Evolutionary conservation across 2,888 invertebrate species (phyloP).

Genomic region (Eucriotettix oculatus): DNA sequence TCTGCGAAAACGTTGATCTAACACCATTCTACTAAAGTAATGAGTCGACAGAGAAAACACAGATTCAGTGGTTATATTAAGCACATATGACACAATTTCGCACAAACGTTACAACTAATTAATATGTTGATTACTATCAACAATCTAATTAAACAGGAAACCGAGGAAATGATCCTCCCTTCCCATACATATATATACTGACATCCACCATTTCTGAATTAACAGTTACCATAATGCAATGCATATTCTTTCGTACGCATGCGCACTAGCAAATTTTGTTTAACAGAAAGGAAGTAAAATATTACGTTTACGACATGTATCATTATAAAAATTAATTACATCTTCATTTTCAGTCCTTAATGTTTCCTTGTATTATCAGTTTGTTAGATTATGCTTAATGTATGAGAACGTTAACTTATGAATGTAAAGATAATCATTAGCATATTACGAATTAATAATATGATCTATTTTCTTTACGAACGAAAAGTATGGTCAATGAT

Average conservation of each 20-base stretch:
- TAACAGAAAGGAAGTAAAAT: no score
- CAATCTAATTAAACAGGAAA: not conserved
- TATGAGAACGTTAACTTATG: no score
- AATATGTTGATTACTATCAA: not conserved
- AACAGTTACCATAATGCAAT: constrained; percentile 11
- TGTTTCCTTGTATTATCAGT: no score
- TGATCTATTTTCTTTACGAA: no score
- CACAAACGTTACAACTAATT: not conserved
- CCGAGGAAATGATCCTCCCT: not conserved
- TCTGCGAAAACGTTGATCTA: no score
- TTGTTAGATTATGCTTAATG: no score
- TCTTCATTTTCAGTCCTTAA: no score
- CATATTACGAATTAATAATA: no score
- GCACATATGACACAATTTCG: not conserved
- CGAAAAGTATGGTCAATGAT: no score
- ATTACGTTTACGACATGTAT: no score
- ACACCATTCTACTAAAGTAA: not conserved
- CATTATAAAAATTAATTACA: no score
- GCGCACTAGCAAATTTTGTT: constrained; percentile 3
- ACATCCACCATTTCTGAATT: constrained; percentile 11
- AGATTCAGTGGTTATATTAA: not conserved
- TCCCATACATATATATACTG: not conserved
- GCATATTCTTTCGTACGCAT: constrained; percentile 5
- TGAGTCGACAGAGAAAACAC: not conserved
- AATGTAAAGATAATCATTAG: no score